Evolutionary conservation across 92 coral and sea anemone species (phyloP).

Genomic region (Hydrozoanthus gracilis): DNA sequence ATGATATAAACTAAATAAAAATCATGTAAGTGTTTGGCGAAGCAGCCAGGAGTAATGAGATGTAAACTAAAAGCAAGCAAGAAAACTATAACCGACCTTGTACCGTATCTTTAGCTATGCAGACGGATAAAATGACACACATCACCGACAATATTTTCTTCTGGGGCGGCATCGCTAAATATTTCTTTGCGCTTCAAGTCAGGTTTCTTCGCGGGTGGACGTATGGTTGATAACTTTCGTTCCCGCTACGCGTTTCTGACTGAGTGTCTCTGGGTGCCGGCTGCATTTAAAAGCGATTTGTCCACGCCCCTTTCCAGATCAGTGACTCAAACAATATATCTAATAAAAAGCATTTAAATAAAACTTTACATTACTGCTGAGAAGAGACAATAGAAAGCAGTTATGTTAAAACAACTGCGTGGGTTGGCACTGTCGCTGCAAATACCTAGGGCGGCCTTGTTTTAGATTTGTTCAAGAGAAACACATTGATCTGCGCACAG

Average conservation of each 20-base stretch:
- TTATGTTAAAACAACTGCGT: background rate
- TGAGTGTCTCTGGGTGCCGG: background rate
- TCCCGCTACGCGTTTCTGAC: background rate
- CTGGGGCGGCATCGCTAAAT: background rate
- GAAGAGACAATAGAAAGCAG: background rate
- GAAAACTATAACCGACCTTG: background rate
- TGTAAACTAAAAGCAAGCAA: background rate
- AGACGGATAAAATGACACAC: background rate
- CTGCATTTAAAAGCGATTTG: background rate
- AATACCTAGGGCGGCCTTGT: background rate
- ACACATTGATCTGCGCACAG: background rate
- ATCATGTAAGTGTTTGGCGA: background rate
- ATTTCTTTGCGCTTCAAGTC: background rate
- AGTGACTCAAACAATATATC: background rate
- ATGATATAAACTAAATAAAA: too few species aligned
- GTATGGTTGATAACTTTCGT: background rate
- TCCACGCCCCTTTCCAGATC: background rate
- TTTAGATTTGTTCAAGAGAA: background rate
- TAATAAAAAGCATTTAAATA: background rate
- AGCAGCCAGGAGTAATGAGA: background rate
- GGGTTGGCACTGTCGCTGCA: background rate
- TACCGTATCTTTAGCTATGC: background rate
- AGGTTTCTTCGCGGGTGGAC: background rate
- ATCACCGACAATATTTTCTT: background rate
- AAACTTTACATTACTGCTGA: background rate